Conservation (phyloP, 2,888 invertebrate genomes). For the Gymnosoma rotundatum region DNA sequence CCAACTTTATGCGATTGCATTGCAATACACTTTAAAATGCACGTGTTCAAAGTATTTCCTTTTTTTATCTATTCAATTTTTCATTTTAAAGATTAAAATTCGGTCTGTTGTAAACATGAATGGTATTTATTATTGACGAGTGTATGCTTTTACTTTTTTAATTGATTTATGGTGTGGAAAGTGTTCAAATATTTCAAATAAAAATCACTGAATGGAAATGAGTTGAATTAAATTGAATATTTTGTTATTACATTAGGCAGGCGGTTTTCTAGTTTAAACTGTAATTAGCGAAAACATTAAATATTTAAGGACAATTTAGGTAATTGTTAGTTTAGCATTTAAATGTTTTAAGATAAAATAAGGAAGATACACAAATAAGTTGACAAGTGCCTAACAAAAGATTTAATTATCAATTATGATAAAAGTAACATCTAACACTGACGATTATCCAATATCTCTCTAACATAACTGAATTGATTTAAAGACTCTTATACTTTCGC, state of each 20-base stretch:
- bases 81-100: neutral
- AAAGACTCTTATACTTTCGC: too few species aligned
- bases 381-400: too few species aligned
- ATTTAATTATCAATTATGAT: too few species aligned
- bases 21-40: conserved; percentile 27
- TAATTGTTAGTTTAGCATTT: too few species aligned
- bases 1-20: conserved; percentile 47
- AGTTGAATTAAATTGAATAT: neutral
- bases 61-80: conserved; percentile 18
- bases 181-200: neutral
- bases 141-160: conserved; percentile 44
- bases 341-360: too few species aligned
- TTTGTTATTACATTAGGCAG: neutral
- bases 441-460: too few species aligned
- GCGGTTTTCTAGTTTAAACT: neutral
- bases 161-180: conserved; percentile 61
- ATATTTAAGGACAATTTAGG: too few species aligned
- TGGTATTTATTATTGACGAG: conserved; percentile 44
- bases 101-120: conserved; percentile 57
- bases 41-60: conserved; percentile 4
- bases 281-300: too few species aligned
- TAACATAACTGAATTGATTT: too few species aligned
- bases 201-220: neutral
- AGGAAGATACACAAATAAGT: too few species aligned
- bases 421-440: too few species aligned